Conservation (phyloP, 2,113 vertebrate genomes). For the Hypanus sabinus region DNA sequence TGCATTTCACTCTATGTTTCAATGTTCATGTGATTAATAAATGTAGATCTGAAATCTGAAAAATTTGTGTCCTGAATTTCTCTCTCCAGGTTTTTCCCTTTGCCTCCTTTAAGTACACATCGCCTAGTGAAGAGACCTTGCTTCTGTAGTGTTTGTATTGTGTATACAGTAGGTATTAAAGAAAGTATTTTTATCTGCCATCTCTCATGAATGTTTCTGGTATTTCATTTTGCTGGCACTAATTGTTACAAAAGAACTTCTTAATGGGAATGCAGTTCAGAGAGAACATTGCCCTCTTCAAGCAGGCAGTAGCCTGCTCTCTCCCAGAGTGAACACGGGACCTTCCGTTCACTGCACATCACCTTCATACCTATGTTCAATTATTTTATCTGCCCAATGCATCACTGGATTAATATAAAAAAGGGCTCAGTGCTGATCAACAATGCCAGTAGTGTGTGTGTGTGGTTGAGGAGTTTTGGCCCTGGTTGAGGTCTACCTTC, state of each 20-base stretch:
- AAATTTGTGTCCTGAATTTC: too few relatives aligned
- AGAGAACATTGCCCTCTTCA: conserved; percentile 11
- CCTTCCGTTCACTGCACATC: neutral
- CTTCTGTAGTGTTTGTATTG: neutral
- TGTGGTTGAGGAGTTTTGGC: neutral
- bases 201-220: neutral
- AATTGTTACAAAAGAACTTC: neutral
- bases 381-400: conserved; percentile 17
- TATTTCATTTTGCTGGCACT: neutral
- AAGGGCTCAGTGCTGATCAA: neutral
- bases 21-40: too few relatives aligned
- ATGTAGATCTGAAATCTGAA: too few relatives aligned
- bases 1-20: too few relatives aligned
- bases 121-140: neutral
- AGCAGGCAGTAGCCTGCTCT: neutral
- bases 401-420: conserved; percentile 30
- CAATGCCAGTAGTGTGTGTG: neutral
- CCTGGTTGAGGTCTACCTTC: neutral
- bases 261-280: neutral
- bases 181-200: neutral
- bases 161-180: neutral
- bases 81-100: too few relatives aligned
- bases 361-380: neutral
- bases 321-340: neutral
- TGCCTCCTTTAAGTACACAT: neutral